Conservation (phyloP, 2,113 vertebrate genomes). For the Aplodontia rufa region DNA sequence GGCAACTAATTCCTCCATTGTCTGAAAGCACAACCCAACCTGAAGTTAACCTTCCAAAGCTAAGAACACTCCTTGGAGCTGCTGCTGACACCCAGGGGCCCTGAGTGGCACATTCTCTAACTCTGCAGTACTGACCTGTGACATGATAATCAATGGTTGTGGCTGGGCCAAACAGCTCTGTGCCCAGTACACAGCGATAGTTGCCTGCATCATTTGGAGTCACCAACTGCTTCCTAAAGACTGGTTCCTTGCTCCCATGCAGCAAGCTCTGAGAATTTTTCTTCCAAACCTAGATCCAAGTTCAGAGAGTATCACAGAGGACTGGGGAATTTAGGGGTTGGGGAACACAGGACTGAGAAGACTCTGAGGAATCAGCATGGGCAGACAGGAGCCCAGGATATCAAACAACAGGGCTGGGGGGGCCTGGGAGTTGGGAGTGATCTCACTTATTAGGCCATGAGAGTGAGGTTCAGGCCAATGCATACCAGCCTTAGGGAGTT, state of each 20-base stretch:
- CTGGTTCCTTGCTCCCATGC: not conserved
- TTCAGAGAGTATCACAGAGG: constrained; percentile 67
- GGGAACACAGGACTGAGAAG: constrained; percentile 6
- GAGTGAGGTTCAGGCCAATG: not conserved
- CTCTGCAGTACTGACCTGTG: constrained; percentile 52
- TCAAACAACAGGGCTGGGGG: constrained; percentile 80
- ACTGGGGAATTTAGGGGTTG: constrained; percentile 37
- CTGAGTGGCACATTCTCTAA: fast-evolving
- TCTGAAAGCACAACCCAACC: not conserved
- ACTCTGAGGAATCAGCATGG: not conserved
- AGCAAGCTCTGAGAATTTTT: constrained; percentile 51
- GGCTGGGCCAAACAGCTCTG: not conserved
- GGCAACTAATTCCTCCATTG: too few species aligned
- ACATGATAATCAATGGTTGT: constrained; percentile 48
- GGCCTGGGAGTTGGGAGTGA: constrained; percentile 79
- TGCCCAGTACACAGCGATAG: constrained; percentile 65
- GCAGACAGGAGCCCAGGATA: not conserved
- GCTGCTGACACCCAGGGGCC: fast-evolving
- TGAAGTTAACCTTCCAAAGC: not conserved
- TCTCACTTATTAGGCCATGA: not conserved
- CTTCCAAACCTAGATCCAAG: constrained; percentile 76
- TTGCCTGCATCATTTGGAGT: not conserved
- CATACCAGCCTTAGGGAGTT: not conserved
- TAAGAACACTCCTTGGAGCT: not conserved
- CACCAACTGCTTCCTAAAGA: constrained; percentile 53